Evolutionary conservation across 2,797 vertebrate genomes (phyloP).

Genomic region (Epinephelus coioides): DNA sequence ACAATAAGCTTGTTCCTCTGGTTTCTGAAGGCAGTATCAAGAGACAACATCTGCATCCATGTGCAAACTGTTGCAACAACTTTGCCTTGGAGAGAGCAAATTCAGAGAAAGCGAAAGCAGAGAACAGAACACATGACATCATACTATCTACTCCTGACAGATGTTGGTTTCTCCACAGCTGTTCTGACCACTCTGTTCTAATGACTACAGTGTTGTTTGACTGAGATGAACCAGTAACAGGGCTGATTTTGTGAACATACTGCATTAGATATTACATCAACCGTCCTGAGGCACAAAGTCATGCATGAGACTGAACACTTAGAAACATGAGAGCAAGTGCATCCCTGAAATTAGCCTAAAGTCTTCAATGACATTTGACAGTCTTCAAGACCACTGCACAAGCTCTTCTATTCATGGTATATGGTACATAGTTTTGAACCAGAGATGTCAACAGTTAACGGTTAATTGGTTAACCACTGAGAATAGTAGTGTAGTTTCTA

Average conservation of each 20-base stretch:
- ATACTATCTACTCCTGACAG: slow-evolving; percentile 31
- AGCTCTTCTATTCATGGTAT: background rate
- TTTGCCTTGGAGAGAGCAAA: background rate
- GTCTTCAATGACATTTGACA: background rate
- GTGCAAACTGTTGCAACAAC: slow-evolving; percentile 2
- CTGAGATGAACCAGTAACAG: background rate
- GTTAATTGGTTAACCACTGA: no score
- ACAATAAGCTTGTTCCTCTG: background rate
- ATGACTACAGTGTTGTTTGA: background rate
- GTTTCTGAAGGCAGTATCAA: background rate
- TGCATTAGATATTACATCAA: background rate
- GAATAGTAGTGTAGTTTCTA: no score
- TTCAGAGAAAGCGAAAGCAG: background rate
- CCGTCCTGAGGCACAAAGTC: background rate
- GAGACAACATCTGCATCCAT: background rate
- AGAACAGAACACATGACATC: slow-evolving; percentile 30
- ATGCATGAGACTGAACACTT: background rate
- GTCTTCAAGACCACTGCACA: background rate
- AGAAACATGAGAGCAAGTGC: background rate
- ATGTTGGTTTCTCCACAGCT: slow-evolving; percentile 56
- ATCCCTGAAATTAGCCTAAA: background rate
- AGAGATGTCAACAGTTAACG: no score
- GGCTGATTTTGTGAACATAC: background rate
- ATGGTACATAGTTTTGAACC: no score
- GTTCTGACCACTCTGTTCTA: slow-evolving; percentile 38